phyloP scores from a whole-genome alignment of 2,797 vertebrate genomes.

The Hyperoplus lanceolatus region DNA sequence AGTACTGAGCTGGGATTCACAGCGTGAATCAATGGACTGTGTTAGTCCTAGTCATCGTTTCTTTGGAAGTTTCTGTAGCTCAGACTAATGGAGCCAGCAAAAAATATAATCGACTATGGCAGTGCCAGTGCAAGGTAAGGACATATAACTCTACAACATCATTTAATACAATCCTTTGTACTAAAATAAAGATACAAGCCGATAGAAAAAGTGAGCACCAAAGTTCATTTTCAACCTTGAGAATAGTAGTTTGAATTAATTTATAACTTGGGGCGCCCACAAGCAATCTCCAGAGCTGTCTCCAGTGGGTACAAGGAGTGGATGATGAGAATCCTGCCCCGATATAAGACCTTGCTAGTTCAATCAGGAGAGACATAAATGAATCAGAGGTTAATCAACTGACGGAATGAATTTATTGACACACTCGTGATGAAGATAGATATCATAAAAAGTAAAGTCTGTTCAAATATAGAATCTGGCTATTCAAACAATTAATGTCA shows the following conservation, averaged over 20 bases:
- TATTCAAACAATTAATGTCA: not conserved
- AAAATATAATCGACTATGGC: not conserved
- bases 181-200: not conserved
- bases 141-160: not conserved
- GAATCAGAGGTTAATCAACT: no score
- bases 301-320: not conserved
- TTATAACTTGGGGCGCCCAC: not conserved
- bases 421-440: no score
- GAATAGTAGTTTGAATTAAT: not conserved
- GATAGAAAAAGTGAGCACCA: not conserved
- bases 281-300: not conserved
- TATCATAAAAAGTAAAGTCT: no score
- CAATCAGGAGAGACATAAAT: not conserved
- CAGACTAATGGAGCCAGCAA: not conserved
- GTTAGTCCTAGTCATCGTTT: conserved; percentile 24
- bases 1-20: conserved; percentile 15
- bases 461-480: not conserved
- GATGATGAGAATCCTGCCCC: not conserved
- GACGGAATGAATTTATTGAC: no score
- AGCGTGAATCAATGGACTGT: conserved; percentile 32
- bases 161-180: not conserved
- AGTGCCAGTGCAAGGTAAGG: not conserved
- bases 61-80: conserved; percentile 1
- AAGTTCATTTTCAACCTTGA: not conserved
- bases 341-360: not conserved